Base-by-base conservation (phyloP, 2,113 vertebrate species). In the Pseudorasbora parva region DNA sequence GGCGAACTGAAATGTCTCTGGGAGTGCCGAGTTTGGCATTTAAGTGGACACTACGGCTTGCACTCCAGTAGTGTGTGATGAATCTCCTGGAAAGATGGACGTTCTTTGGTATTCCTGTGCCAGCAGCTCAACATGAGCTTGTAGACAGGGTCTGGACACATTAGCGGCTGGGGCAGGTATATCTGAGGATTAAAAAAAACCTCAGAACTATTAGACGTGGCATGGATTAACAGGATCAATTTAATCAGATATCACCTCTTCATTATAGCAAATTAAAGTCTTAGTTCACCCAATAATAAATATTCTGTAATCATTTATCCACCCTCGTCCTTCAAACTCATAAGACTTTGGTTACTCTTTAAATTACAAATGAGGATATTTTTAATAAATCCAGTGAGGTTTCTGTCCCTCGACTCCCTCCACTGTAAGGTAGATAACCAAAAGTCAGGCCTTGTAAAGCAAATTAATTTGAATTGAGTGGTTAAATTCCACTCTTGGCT, bases 111-210 rank as follows among this genome's bases (percentile, higher is more conserved):
- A 74, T 98, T 98, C 91, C 98, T 95, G 91, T 94, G 95, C 98
- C 98, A 99, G 92, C 97, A 98, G 91, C 95, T 96, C 87, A 99
- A 94, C 98, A 99, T 98, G 92, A 99, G 92, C 94, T 96, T 97
- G 93, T 99, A 99, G 89, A 99, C 93, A 9, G 94, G 90, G 88
- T 98, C 96, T 3, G 96, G 97, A 89, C 98, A 99, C 83, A 97
- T 90, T 60, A 93, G 83, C 2, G 98, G 98, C 92, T 98, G 97
- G 37, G 97, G 96, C 86, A 99, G 95, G 91, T 99, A 99, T 33
- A 94, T 97, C 98, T 99, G 90, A 64, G 54, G 30, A n/a, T 5
- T 21, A 21, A 9, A 33, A 4, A 74, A 76, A 2, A 57, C 27
- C 12, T 82, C 0, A 30, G 21, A 78, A 81, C 21, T 68, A 14